A percentile compares a stretch with the other conserved stretches of the same genome.
phyloP scores from a whole-genome alignment of 2,888 invertebrate species.

The Microctonus brassicae region DNA sequence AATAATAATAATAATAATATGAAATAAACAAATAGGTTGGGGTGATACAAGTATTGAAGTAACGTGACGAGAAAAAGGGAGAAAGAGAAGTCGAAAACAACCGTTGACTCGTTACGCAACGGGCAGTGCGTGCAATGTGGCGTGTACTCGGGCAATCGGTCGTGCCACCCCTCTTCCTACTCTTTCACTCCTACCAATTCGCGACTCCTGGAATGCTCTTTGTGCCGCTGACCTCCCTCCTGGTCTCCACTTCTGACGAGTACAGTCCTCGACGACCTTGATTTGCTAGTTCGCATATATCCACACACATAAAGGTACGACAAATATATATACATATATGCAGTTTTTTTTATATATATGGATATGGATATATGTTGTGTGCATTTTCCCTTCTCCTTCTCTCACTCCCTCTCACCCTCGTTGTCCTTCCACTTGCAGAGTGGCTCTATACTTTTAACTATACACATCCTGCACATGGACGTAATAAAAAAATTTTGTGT shows the following conservation, averaged over 20 bases:
- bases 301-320: constrained; percentile 10
- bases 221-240: constrained; percentile 55
- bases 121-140: constrained; percentile 38
- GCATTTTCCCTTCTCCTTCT: constrained; percentile 9
- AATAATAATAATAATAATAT: neutral
- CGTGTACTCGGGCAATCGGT: constrained; percentile 26
- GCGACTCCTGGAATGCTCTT: constrained; percentile 65
- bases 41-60: neutral
- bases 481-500: too few species aligned
- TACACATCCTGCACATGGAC: too few species aligned
- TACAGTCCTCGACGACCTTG: constrained; percentile 45
- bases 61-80: constrained; percentile 23
- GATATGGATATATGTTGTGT: constrained; percentile 13
- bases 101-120: constrained; percentile 65
- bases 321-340: too few species aligned
- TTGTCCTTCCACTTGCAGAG: constrained; percentile 19
- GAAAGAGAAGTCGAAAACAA: constrained; percentile 57
- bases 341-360: too few species aligned
- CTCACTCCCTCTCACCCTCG: constrained; percentile 21
- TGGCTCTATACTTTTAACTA: constrained; percentile 10
- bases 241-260: constrained; percentile 23
- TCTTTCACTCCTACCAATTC: constrained; percentile 19
- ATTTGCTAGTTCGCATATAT: constrained; percentile 34
- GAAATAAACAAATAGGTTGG: neutral
- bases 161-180: constrained; percentile 34